Conservation (phyloP, 2,797 vertebrate species). For the Sebastes matsubarae region DNA sequence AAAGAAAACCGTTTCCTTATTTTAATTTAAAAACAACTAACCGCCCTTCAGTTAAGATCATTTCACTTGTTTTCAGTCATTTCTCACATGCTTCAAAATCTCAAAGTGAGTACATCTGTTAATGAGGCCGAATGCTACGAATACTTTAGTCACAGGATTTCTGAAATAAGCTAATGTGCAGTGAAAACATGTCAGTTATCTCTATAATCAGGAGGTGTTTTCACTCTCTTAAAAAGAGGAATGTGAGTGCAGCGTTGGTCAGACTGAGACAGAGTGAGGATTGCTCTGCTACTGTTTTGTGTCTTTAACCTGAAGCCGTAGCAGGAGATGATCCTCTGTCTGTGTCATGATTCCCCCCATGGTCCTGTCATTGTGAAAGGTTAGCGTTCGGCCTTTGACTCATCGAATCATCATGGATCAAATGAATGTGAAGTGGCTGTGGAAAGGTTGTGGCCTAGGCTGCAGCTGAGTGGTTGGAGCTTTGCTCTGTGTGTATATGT, state of each 20-base stretch:
- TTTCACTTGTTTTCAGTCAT: conserved; percentile 13
- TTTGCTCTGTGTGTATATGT: neutral
- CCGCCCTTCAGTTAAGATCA: neutral
- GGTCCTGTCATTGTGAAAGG: conserved; percentile 63
- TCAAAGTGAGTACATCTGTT: neutral
- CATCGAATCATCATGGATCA: conserved; percentile 61
- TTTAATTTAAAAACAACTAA: neutral
- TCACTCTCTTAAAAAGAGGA: neutral
- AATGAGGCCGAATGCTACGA: neutral
- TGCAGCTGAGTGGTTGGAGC: conserved; percentile 11
- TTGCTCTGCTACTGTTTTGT: conserved; percentile 9
- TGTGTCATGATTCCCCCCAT: conserved; percentile 30
- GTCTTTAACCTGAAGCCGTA: conserved; percentile 49
- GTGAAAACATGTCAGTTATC: neutral
- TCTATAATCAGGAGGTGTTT: neutral
- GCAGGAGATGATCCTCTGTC: conserved; percentile 53
- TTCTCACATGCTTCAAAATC: neutral
- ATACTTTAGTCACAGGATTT: neutral
- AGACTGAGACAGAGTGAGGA: neutral
- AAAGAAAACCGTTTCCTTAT: neutral
- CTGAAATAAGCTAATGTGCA: neutral
- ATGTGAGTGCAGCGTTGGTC: neutral
- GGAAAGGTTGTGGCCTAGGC: conserved; percentile 58
- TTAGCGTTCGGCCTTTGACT: conserved; percentile 62
- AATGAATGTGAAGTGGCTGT: conserved; percentile 52